Base-by-base conservation (phyloP, 2,888 invertebrate genomes). In the Eupeodes latifasciatus region DNA sequence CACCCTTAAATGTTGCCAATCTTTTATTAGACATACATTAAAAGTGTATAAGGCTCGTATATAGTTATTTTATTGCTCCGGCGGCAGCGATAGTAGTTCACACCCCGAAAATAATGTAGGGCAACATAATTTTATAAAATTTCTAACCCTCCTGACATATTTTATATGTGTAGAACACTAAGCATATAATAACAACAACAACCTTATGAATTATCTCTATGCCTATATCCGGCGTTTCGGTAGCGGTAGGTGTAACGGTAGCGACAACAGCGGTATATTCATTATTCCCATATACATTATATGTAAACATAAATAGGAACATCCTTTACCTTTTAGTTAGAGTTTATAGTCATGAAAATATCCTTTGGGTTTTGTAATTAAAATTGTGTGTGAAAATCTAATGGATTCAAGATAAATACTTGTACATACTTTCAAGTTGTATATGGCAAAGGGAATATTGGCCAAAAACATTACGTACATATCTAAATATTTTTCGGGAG, bases 251-350 rank as follows among this genome's bases (percentile, higher is more conserved):
- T 27, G 40, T 40, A 40, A 40, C 9, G 4, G 40, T 9, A 9
- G 40, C 40, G 40, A 9, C 27, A 27, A 9, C 40, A 9, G 27
- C 59, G 55, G 62, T 40, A 67, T 72, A 83, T 80, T 71, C 76
- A 83, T 83, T 75, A 75, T 51, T 79, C 59, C 64, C 78, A 79
- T 71, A 82, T 82, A 64, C 82, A 75, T 86, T 82, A 86, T 64
- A 53, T 59, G 75, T n/a, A 64, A 47, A 75, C 82, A 78, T 36
- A 53, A 78, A 82, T 69, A 82, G 16, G 12, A 53, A 79, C 79
- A 83, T 83, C 66, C 79, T 64, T 55, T 19, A 27, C 76, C 47
- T 51, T 57, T 40, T 71, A 61, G 27, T 72, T 51, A 49, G 49
- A 34, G 62, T 40, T 59, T 66, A 16, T 36, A 9, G n/a, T 40